These are phyloP conservation scores for Embidobia sp. DNA, from an alignment of 2,888 invertebrate genomes.

Conservation along the genomic window DNA sequence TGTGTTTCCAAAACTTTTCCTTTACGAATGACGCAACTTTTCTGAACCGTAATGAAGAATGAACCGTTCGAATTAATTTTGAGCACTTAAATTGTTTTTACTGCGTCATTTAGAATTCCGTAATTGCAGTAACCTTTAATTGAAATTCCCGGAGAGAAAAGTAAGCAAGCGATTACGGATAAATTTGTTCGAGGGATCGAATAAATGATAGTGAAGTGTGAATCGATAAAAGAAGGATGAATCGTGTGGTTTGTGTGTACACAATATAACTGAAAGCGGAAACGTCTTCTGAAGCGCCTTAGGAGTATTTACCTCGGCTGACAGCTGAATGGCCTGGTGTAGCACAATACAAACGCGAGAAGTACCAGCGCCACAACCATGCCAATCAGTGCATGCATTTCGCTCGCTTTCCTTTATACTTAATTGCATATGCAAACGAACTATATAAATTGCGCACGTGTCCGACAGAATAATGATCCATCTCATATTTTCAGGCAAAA, in stretches of 20 bases:
- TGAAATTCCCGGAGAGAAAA: neutral
- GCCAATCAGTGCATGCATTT: constrained; percentile 71
- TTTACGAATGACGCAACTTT: no score
- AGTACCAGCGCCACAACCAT: constrained; percentile 57
- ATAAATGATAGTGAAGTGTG: constrained; percentile 45
- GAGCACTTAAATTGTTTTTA: no score
- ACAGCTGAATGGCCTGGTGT: constrained; percentile 62
- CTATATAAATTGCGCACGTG: constrained; percentile 52
- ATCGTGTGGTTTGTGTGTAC: constrained; percentile 46
- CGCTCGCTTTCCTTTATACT: constrained; percentile 72
- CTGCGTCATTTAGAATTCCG: no score
- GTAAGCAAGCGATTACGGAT: constrained; percentile 30
- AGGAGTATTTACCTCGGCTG: constrained; percentile 63
- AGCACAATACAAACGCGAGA: constrained; percentile 53
- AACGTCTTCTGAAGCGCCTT: constrained; percentile 58
- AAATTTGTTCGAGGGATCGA: constrained; percentile 41
- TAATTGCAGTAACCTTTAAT: no score
- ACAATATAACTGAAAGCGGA: constrained; percentile 57
- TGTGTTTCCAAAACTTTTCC: no score
- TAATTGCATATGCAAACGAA: constrained; percentile 68
- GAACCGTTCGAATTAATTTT: no score
- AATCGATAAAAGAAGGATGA: constrained; percentile 48
- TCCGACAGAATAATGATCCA: constrained; percentile 42
- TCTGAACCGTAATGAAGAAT: no score
- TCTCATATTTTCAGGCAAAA: no score